A percentile compares a stretch with the other conserved stretches of the same genome.
These are phyloP conservation scores for Prinia subflava DNA, from an alignment of 2,113 vertebrate species.

Conservation along the genomic window DNA sequence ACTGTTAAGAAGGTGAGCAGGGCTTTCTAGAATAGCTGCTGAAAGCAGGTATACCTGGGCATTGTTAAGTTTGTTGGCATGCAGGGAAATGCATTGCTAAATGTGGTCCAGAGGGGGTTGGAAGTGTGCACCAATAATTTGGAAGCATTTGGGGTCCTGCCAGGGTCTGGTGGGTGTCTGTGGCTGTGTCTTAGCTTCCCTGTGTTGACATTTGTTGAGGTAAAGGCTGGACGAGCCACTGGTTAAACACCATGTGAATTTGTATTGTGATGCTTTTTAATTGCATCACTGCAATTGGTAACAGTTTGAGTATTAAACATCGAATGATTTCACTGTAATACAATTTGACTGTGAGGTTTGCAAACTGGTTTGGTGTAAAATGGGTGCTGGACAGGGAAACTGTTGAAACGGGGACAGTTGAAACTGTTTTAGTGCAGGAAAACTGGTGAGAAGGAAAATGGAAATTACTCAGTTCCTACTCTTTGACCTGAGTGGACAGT, in stretches of 20 bases:
- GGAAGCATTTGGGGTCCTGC: not conserved
- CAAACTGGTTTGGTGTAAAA: not conserved
- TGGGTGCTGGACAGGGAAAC: not conserved
- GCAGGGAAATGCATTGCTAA: not conserved
- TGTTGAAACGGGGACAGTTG: not conserved
- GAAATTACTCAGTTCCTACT: not conserved
- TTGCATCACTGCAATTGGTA: fast-evolving
- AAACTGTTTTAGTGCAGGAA: not conserved
- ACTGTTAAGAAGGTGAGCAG: not conserved
- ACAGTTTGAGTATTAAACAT: not conserved
- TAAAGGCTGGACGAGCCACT: not conserved
- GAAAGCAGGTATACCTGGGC: not conserved
- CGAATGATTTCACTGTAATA: not conserved
- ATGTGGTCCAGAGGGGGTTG: not conserved
- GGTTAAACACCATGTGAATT: not conserved
- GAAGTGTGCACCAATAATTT: not conserved
- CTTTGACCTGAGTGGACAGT: not conserved
- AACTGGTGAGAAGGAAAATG: not conserved
- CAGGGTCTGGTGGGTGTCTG: not conserved
- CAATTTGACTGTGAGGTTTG: not conserved
- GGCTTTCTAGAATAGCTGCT: not conserved
- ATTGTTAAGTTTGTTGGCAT: not conserved
- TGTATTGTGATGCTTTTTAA: not conserved
- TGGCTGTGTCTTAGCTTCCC: not conserved
- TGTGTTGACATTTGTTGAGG: not conserved